Evolutionary conservation across 2,888 invertebrate genomes (phyloP), one percentile per base, ranked within the genome.

Genomic region (Nezara viridula): DNA sequence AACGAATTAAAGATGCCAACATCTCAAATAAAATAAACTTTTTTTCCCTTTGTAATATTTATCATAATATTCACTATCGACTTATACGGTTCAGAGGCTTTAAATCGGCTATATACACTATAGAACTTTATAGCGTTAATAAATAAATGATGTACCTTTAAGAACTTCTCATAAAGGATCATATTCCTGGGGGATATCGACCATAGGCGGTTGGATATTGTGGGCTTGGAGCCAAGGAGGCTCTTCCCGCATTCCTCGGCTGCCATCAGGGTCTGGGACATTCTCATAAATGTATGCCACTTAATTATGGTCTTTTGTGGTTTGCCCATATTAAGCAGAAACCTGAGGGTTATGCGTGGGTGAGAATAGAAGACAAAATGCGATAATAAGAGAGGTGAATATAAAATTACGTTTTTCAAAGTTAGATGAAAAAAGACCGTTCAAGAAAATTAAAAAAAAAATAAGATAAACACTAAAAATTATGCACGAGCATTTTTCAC

Each of bases 241-340:
- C 5, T 14, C 19, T 19, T 7, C 10, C 66, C 5, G 21, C 32
- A 73, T 73, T 73, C 66, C 66, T 19, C 32, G 19, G 12, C 5
- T 73, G 6, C 66, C 37, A 73, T 16, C 16, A 37, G 32, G 19
- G 19, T 0, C 66, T 6, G 66, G 10, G 19, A 73, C 66, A 73
- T 73, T 37, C 66, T 73, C 66, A 32, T 60, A 60, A 27, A 60
- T 60, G 60, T 27, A 60, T 32, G 19, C 66, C 37, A 73, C 66
- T 32, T 73, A 73, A 73, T 73, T 37, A 73, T 37, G 66, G 66
- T 73, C 66, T 37, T 73, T 73, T 73, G 32, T 73, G 32, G 66
- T 21, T 21, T 6, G 0, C 27, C 66, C 37, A 73, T 73, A 73
- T 19, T 73, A 32, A 73, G 7, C 7, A 12, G 0, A 6, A n/a